Conservation (phyloP, 2,113 vertebrate genomes). For the Phylloscopus trochiloides region DNA sequence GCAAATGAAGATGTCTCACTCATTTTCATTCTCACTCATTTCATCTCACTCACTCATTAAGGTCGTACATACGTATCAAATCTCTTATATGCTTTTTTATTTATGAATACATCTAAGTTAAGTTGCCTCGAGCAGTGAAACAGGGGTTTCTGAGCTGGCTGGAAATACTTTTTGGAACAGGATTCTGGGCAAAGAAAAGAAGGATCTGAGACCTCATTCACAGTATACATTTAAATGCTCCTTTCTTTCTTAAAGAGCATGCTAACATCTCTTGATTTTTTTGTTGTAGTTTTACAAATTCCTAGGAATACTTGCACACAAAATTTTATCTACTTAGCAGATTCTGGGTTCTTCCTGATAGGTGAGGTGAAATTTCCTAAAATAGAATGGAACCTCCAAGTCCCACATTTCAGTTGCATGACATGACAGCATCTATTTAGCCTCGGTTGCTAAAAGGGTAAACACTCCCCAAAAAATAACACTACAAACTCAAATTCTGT, state of each 20-base stretch:
- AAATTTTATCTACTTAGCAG: background rate
- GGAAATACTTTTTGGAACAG: background rate
- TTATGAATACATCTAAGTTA: background rate
- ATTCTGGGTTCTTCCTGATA: background rate
- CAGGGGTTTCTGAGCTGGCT: background rate
- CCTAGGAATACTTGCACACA: background rate
- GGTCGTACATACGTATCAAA: background rate
- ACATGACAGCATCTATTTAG: background rate
- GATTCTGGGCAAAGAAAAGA: background rate
- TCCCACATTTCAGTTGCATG: background rate
- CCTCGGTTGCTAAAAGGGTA: background rate
- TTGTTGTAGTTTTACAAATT: background rate
- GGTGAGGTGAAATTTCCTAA: background rate
- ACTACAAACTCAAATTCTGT: background rate
- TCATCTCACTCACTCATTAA: background rate
- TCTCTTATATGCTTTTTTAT: background rate
- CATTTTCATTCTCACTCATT: background rate
- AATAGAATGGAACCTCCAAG: background rate
- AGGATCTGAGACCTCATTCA: background rate
- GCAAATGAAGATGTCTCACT: background rate
- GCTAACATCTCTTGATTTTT: background rate
- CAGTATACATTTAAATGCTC: background rate
- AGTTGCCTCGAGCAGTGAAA: background rate
- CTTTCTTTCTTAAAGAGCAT: background rate
- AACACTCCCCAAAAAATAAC: background rate